A percentile compares a stretch with the other conserved stretches of the same genome.
Conservation (phyloP, 2,797 vertebrate genomes). For the Mormyrus proboscirostris region DNA sequence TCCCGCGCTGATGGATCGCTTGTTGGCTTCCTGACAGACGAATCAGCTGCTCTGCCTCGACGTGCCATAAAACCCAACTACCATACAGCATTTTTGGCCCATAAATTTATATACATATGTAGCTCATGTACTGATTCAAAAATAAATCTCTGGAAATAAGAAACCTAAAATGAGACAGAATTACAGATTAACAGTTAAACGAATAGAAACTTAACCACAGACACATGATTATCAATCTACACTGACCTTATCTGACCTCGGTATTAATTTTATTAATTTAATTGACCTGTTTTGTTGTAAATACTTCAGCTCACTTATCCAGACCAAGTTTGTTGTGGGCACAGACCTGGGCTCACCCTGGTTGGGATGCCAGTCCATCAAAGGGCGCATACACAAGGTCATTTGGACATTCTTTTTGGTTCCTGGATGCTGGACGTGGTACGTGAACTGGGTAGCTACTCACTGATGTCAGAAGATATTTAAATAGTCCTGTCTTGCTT, state of each 20-base stretch:
- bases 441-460: conserved; percentile 50
- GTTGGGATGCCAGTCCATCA: conserved; percentile 23
- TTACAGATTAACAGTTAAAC: not conserved
- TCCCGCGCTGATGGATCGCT: conserved; percentile 41
- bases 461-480: conserved; percentile 48
- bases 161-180: conserved; percentile 4
- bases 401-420: not conserved
- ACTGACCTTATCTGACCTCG: not conserved
- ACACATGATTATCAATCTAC: not conserved
- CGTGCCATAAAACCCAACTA: conserved; percentile 35
- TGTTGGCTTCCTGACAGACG: conserved; percentile 37
- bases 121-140: conserved; percentile 25
- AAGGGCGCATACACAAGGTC: not conserved
- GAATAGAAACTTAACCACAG: not conserved
- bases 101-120: conserved; percentile 16
- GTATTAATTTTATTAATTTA: not conserved
- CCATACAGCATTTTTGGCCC: conserved; percentile 29
- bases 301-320: not conserved
- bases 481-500: conserved; percentile 38
- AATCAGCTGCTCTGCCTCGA: conserved; percentile 40
- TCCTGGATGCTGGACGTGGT: conserved; percentile 29
- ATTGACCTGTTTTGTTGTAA: not conserved
- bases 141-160: conserved; percentile 34
- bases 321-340: not conserved
- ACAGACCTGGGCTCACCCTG: conserved; percentile 5